Evolutionary conservation across 1,140 invertebrate genomes (phyloP).

Genomic region (Carcinoscorpius rotundicauda): DNA sequence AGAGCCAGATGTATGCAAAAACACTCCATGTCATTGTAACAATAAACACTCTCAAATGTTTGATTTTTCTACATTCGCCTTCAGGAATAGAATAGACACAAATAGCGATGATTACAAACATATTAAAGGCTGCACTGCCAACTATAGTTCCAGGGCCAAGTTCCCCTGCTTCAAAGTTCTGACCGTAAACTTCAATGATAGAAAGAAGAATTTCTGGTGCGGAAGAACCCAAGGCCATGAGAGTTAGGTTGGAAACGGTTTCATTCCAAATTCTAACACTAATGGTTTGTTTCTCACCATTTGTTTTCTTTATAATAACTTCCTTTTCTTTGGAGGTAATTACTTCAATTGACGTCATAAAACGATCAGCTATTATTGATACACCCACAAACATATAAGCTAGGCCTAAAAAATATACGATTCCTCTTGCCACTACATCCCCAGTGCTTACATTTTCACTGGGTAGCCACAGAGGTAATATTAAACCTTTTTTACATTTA

Average conservation of each 20-base stretch:
- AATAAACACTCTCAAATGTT: constrained; percentile 26
- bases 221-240: constrained; percentile 42
- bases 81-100: constrained; percentile 30
- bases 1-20: constrained; percentile 41
- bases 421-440: constrained; percentile 60
- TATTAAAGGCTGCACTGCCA: constrained; percentile 41
- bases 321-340: constrained; percentile 43
- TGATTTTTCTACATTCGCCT: constrained; percentile 15
- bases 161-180: constrained; percentile 31
- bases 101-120: constrained; percentile 35
- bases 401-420: constrained; percentile 56
- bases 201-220: constrained; percentile 42
- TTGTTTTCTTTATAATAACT: constrained; percentile 35
- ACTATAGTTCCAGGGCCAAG: constrained; percentile 39
- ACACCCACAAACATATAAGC: constrained; percentile 41
- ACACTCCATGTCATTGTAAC: constrained; percentile 37
- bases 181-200: constrained; percentile 35
- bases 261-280: constrained; percentile 40
- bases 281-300: constrained; percentile 35
- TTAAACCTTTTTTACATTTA: constrained; percentile 47
- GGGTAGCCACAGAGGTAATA: constrained; percentile 69
- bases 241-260: constrained; percentile 40
- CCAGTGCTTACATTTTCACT: constrained; percentile 40
- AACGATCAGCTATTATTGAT: constrained; percentile 40
- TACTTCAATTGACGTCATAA: constrained; percentile 42